Conservation (phyloP, 2,797 vertebrate species). For the Enteromius anoplus region DNA sequence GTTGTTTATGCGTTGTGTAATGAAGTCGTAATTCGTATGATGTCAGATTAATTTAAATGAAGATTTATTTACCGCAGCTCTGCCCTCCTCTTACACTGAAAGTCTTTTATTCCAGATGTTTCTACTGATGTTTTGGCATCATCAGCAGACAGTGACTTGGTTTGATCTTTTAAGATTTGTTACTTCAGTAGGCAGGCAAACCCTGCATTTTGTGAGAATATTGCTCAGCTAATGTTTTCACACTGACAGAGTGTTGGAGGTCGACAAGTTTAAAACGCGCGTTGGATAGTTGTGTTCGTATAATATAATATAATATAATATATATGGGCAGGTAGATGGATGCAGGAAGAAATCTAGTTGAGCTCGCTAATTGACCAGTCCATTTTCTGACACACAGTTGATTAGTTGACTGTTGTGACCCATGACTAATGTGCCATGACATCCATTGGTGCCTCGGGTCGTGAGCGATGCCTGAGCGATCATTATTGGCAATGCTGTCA, state of each 20-base stretch:
- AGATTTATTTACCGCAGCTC: constrained; percentile 6
- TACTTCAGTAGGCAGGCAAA: neutral
- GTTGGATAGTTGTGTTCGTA: neutral
- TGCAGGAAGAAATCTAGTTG: neutral
- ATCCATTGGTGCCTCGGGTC: neutral
- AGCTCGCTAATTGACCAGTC: constrained; percentile 15
- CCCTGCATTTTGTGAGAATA: neutral
- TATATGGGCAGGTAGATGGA: neutral
- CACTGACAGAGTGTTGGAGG: neutral
- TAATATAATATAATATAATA: neutral
- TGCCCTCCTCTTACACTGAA: neutral
- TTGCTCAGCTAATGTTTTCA: constrained; percentile 4
- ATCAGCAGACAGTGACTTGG: constrained; percentile 1
- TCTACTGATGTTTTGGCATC: constrained; percentile 15
- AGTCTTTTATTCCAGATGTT: constrained; percentile 28
- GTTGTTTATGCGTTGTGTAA: constrained; percentile 1
- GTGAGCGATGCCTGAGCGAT: neutral
- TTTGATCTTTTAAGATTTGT: constrained; percentile 3
- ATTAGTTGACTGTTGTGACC: neutral
- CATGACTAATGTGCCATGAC: constrained; percentile 27
- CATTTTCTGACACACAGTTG: neutral
- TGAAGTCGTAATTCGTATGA: constrained; percentile 10
- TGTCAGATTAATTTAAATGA: constrained; percentile 5
- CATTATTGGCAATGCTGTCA: constrained; percentile 30
- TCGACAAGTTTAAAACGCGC: neutral